Conservation (phyloP, 2,888 invertebrate genomes). For the Volucella bombylans region DNA sequence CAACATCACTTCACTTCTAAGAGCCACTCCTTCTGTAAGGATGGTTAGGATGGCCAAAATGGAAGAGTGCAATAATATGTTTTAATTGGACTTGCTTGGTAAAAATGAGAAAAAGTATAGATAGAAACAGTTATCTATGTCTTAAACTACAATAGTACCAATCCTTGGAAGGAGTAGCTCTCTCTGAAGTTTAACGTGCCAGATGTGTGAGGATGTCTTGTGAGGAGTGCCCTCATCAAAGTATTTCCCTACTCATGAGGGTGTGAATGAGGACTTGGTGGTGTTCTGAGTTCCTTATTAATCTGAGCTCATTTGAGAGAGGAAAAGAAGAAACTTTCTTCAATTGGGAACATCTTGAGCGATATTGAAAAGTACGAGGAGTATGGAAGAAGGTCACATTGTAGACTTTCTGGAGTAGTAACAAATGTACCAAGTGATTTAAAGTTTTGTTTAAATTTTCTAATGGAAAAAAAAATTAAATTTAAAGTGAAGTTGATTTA, state of each 20-base stretch:
- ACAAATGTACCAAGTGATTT: slow-evolving; percentile 19
- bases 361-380: background rate
- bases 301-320: background rate
- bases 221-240: slow-evolving; percentile 2
- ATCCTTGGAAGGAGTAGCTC: too few relatives aligned
- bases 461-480: background rate
- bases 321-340: slow-evolving; percentile 15
- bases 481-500: too few relatives aligned
- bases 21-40: background rate
- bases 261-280: slow-evolving; percentile 6
- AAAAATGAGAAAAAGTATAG: background rate
- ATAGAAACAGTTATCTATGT: slow-evolving; percentile 8
- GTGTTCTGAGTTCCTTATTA: background rate
- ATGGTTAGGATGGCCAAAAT: background rate
- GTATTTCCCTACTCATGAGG: background rate
- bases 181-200: too few relatives aligned
- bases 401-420: background rate
- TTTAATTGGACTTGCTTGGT: slow-evolving; percentile 19
- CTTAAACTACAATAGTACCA: background rate
- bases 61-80: slow-evolving; percentile 7
- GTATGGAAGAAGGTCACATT: background rate
- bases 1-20: slow-evolving; percentile 15
- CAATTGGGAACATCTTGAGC: background rate
- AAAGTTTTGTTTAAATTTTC: background rate
- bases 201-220: background rate